These are phyloP conservation scores for Syrmaticus mikado DNA, from an alignment of 2,113 vertebrate genomes.

Conservation along the genomic window DNA sequence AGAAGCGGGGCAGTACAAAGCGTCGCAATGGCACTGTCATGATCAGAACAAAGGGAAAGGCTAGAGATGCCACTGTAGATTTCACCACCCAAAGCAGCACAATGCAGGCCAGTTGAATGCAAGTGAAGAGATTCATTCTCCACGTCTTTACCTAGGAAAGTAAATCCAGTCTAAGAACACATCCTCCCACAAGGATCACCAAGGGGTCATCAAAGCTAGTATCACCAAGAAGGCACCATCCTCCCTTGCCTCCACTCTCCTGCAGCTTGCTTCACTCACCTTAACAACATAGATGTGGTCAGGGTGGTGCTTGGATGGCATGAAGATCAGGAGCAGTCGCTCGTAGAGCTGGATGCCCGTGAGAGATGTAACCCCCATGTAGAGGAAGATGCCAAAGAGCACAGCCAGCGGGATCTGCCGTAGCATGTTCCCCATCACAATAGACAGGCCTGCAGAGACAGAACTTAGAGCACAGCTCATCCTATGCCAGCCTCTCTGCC, in stretches of 20 bases:
- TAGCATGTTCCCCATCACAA: constrained; percentile 94
- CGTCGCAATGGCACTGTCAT: constrained; percentile 95
- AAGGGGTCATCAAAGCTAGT: not conserved
- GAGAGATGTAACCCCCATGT: constrained; percentile 97
- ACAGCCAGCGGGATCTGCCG: constrained; percentile 94
- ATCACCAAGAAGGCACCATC: not conserved
- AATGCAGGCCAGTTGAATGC: constrained; percentile 93
- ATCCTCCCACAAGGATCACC: not conserved
- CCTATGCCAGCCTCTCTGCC: fast-evolving
- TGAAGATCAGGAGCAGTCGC: constrained; percentile 94
- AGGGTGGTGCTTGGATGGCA: constrained; percentile 95
- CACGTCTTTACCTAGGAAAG: constrained; percentile 93
- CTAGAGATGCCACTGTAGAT: constrained; percentile 91
- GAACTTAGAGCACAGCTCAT: not conserved
- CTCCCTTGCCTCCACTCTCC: not conserved
- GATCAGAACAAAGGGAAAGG: constrained; percentile 97
- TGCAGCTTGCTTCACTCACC: constrained; percentile 71
- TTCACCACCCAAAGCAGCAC: constrained; percentile 95
- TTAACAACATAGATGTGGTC: constrained; percentile 97
- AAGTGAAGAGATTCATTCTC: constrained; percentile 98
- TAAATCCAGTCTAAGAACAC: not conserved
- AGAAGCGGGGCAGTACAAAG: constrained; percentile 90
- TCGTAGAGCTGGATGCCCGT: constrained; percentile 97
- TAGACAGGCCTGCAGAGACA: constrained; percentile 89
- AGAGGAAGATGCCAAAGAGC: constrained; percentile 97